These are phyloP conservation scores for Drosophila fuyamai DNA, from an alignment of 1,140 invertebrate species.

Conservation along the genomic window DNA sequence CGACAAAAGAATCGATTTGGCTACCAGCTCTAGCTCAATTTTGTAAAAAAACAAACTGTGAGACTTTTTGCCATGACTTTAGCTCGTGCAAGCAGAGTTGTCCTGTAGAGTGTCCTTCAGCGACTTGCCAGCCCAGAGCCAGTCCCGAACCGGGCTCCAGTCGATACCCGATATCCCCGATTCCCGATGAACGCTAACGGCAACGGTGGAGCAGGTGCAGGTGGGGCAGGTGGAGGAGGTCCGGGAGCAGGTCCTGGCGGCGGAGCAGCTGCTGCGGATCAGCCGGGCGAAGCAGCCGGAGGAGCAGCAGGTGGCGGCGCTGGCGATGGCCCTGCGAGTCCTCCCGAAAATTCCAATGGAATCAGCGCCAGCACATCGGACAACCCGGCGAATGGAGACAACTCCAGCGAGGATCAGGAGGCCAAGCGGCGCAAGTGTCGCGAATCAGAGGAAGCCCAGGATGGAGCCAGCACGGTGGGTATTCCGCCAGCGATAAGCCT, in stretches of 20 bases:
- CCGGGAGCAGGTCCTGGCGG: slow-evolving; percentile 13
- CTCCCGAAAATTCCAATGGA: slow-evolving; percentile 4
- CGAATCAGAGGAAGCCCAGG: slow-evolving; percentile 62
- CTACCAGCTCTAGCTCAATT: background rate
- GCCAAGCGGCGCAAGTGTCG: slow-evolving; percentile 70
- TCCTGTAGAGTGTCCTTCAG: slow-evolving; percentile 13
- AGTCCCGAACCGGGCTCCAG: background rate
- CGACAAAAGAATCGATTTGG: background rate
- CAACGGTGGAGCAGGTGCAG: slow-evolving; percentile 47
- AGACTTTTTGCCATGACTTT: slow-evolving; percentile 14
- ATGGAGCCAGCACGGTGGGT: slow-evolving; percentile 73
- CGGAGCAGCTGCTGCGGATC: slow-evolving; percentile 14
- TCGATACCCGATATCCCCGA: background rate
- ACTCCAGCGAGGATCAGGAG: slow-evolving; percentile 61
- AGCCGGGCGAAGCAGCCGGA: slow-evolving; percentile 6
- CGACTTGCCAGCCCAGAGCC: background rate
- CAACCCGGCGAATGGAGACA: slow-evolving; percentile 4
- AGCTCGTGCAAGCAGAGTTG: background rate
- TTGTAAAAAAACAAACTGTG: background rate
- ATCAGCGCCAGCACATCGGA: slow-evolving; percentile 29
- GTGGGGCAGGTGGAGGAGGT: slow-evolving; percentile 14
- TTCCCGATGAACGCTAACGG: slow-evolving; percentile 56
- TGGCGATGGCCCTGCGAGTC: slow-evolving; percentile 4
- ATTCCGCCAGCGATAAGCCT: background rate
- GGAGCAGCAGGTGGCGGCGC: slow-evolving; percentile 31